These are phyloP conservation scores for Mellivora capensis DNA, from an alignment of 2,113 vertebrate genomes.

Conservation along the genomic window DNA sequence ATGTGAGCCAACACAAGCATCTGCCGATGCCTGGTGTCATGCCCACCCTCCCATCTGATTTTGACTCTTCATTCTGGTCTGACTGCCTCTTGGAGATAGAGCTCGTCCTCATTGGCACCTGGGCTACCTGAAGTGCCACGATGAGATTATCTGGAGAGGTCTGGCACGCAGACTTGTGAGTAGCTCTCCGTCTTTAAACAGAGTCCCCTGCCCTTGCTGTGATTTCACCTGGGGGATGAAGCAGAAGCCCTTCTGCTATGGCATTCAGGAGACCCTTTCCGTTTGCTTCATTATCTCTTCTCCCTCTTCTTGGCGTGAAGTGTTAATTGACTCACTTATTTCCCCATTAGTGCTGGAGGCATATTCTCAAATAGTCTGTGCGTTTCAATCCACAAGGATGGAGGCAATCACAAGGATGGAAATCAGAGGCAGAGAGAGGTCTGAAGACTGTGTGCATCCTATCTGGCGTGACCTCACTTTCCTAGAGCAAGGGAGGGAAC, in stretches of 20 bases:
- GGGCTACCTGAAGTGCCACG: not conserved
- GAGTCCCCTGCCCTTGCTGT: no score
- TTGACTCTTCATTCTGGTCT: not conserved
- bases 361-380: not conserved
- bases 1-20: no score
- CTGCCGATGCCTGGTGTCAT: not conserved
- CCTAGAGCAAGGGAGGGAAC: not conserved
- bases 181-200: fast-evolving
- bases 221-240: not conserved
- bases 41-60: fast-evolving
- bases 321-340: not conserved
- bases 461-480: not conserved
- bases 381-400: not conserved
- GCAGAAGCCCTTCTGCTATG: no score
- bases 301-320: not conserved
- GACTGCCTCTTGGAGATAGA: not conserved
- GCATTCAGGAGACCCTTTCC: not conserved
- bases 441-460: not conserved
- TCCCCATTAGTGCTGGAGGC: not conserved
- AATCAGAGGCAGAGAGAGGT: not conserved
- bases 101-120: fast-evolving
- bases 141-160: not conserved
- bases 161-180: not conserved
- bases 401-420: no score
- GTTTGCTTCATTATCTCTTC: not conserved